A percentile compares a stretch with the other conserved stretches of the same genome.
Evolutionary conservation across 1,140 invertebrate genomes (phyloP).

Genomic region (Macrotrachela quadricornifera): DNA sequence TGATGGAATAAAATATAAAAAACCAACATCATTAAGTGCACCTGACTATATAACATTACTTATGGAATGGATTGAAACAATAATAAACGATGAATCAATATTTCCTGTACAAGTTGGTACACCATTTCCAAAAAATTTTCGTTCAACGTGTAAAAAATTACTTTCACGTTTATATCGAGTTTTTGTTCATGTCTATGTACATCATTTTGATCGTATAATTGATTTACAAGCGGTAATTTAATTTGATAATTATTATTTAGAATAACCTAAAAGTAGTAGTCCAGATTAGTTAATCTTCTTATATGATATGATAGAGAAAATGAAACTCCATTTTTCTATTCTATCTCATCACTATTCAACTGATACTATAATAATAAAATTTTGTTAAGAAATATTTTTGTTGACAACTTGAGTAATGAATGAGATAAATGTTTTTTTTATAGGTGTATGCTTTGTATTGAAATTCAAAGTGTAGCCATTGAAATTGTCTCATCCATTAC

Average conservation of each 20-base stretch:
- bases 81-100: slow-evolving; percentile 70
- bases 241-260: slow-evolving; percentile 9
- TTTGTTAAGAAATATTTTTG: too few relatives aligned
- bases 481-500: too few relatives aligned
- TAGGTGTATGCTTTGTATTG: too few relatives aligned
- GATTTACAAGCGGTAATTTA: slow-evolving; percentile 65
- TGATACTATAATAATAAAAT: too few relatives aligned
- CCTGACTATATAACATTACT: slow-evolving; percentile 61
- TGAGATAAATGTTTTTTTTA: too few relatives aligned
- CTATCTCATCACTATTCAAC: too few relatives aligned
- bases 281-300: background rate
- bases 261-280: background rate
- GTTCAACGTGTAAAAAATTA: slow-evolving; percentile 58
- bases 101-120: slow-evolving; percentile 62
- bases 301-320: too few relatives aligned
- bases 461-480: too few relatives aligned
- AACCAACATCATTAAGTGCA: slow-evolving; percentile 63
- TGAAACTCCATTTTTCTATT: too few relatives aligned
- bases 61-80: slow-evolving; percentile 80
- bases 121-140: slow-evolving; percentile 69
- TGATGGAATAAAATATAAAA: slow-evolving; percentile 61
- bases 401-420: too few relatives aligned
- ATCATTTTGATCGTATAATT: slow-evolving; percentile 74
- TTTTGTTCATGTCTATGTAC: slow-evolving; percentile 89
- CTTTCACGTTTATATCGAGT: slow-evolving; percentile 70